Evolutionary conservation across 2,113 vertebrate genomes (phyloP).

Genomic region (Alosa alosa): DNA sequence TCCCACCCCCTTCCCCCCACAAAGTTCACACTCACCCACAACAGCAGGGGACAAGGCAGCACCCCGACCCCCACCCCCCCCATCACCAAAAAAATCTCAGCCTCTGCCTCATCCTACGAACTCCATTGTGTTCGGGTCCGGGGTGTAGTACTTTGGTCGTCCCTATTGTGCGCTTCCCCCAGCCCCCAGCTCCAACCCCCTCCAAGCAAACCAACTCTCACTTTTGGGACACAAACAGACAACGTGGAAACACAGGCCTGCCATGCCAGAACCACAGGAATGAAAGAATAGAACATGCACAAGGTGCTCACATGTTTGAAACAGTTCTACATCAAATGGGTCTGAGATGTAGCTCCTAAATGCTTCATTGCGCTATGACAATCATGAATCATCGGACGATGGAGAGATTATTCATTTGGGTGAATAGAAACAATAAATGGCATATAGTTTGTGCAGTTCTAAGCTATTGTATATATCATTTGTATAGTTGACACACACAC

Average conservation of each 20-base stretch:
- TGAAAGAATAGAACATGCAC: slow-evolving; percentile 51
- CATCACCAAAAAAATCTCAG: slow-evolving; percentile 56
- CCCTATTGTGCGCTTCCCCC: slow-evolving; percentile 66
- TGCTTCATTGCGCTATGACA: not conserved
- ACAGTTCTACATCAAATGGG: not conserved
- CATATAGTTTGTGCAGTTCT: no score
- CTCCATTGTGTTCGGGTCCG: slow-evolving; percentile 72
- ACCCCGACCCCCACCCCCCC: slow-evolving; percentile 51
- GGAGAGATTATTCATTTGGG: not conserved
- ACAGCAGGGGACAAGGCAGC: slow-evolving; percentile 60
- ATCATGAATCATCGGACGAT: not conserved
- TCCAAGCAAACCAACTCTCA: slow-evolving; percentile 61
- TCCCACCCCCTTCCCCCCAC: slow-evolving; percentile 71
- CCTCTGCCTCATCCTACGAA: slow-evolving; percentile 65
- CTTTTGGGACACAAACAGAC: slow-evolving; percentile 69
- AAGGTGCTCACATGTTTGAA: not conserved
- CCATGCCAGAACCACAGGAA: slow-evolving; percentile 65
- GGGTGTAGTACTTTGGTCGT: slow-evolving; percentile 59
- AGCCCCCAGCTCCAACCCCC: slow-evolving; percentile 25
- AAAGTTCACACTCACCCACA: slow-evolving; percentile 55
- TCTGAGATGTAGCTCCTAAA: not conserved
- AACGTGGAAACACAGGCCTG: slow-evolving; percentile 63
- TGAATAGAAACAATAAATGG: no score
- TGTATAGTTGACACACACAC: no score
- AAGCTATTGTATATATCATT: no score